These are phyloP conservation scores for Clistopyga incitator DNA, from an alignment of 2,888 invertebrate species.

Conservation along the genomic window DNA sequence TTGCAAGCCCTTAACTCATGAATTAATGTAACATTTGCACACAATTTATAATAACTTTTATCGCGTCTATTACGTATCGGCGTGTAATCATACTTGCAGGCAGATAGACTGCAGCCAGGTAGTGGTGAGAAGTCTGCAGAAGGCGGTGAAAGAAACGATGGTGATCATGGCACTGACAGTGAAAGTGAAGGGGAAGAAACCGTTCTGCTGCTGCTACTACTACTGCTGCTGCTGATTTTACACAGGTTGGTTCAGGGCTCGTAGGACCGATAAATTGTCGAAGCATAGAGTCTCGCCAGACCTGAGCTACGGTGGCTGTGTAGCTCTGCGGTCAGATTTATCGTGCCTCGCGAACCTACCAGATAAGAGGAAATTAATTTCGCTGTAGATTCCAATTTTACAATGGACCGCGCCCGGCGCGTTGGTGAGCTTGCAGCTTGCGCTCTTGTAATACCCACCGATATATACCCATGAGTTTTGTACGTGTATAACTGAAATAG, in stretches of 20 bases:
- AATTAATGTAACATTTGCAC: neutral
- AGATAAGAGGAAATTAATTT: constrained; percentile 67
- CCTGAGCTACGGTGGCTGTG: constrained; percentile 12
- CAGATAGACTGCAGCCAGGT: neutral
- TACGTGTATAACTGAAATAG: constrained; percentile 31
- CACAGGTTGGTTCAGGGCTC: constrained; percentile 49
- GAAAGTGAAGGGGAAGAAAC: constrained; percentile 34
- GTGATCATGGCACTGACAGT: constrained; percentile 9
- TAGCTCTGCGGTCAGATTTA: constrained; percentile 58
- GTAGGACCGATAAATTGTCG: constrained; percentile 60
- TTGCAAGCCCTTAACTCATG: neutral
- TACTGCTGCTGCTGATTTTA: constrained; percentile 31
- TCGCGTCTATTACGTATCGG: neutral
- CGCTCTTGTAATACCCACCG: neutral
- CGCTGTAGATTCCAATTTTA: constrained; percentile 64
- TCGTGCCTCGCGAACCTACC: constrained; percentile 57
- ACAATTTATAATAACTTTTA: neutral
- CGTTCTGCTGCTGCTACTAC: neutral
- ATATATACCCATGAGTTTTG: constrained; percentile 24
- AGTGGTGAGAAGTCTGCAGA: neutral
- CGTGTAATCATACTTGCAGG: constrained; percentile 17
- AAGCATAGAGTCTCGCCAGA: constrained; percentile 30
- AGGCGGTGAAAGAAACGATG: neutral
- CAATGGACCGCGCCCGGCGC: constrained; percentile 49
- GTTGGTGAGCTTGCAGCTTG: constrained; percentile 16